Evolutionary conservation across 2,797 vertebrate genomes (phyloP).

Genomic region (Sphenopsis melanotis): DNA sequence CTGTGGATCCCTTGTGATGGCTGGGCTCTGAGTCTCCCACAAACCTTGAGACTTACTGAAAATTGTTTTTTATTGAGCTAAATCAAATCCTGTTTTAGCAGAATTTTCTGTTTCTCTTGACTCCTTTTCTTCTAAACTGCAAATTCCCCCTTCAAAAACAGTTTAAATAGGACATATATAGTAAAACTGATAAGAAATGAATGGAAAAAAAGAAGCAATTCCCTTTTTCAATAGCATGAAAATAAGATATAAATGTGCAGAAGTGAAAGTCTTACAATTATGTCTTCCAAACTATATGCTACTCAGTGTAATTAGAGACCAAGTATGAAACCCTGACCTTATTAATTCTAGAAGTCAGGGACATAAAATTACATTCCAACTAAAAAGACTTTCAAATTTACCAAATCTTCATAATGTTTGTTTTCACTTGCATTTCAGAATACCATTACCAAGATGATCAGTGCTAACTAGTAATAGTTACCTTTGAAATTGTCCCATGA

Average conservation of each 20-base stretch:
- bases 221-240: background rate
- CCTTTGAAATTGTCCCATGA: background rate
- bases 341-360: background rate
- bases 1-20: background rate
- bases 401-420: background rate
- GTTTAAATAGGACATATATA: background rate
- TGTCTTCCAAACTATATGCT: background rate
- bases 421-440: background rate
- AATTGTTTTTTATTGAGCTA: background rate
- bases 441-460: background rate
- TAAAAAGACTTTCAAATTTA: background rate
- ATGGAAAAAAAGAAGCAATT: background rate
- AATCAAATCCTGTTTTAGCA: background rate
- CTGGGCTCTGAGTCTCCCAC: background rate
- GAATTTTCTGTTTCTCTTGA: background rate
- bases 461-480: background rate
- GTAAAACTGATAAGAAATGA: background rate
- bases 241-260: background rate
- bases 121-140: background rate
- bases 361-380: background rate
- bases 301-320: background rate
- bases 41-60: background rate
- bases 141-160: background rate
- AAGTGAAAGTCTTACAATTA: background rate
- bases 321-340: background rate